Evolutionary conservation across 1,140 invertebrate genomes (phyloP).

Genomic region (Cydia fagiglandana): DNA sequence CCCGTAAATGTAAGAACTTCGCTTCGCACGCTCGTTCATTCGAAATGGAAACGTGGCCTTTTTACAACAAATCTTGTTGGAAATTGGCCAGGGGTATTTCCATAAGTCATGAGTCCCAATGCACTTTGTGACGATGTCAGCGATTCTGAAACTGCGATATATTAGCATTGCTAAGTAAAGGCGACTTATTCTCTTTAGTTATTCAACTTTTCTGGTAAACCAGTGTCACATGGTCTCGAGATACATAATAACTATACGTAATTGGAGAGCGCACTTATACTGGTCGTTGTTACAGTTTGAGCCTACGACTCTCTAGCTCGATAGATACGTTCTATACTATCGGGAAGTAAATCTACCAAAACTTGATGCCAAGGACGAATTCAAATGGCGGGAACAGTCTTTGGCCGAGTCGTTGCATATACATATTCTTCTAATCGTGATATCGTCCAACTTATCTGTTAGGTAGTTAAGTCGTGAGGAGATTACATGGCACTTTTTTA

Average conservation of each 20-base stretch:
- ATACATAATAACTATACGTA: background rate
- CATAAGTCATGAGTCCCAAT: conserved; percentile 10
- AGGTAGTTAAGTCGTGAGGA: too few relatives aligned
- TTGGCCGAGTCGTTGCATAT: background rate
- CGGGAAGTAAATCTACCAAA: background rate
- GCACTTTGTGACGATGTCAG: background rate
- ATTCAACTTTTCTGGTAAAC: background rate
- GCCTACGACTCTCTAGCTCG: background rate
- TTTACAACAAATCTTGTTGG: background rate
- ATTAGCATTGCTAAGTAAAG: conserved; percentile 2
- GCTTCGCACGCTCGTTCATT: too few relatives aligned
- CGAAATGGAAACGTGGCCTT: too few relatives aligned
- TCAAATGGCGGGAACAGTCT: background rate
- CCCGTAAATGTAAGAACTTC: too few relatives aligned
- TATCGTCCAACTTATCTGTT: too few relatives aligned
- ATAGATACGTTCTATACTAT: background rate
- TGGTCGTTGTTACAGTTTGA: background rate
- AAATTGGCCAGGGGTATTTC: background rate
- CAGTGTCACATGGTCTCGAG: background rate
- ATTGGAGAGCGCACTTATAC: too few relatives aligned
- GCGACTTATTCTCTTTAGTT: background rate
- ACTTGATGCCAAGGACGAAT: background rate
- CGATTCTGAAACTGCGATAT: background rate
- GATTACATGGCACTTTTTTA: too few relatives aligned
- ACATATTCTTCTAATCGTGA: too few relatives aligned